These are phyloP conservation scores for Falco rusticolus DNA, from an alignment of 2,797 vertebrate genomes.

Conservation along the genomic window DNA sequence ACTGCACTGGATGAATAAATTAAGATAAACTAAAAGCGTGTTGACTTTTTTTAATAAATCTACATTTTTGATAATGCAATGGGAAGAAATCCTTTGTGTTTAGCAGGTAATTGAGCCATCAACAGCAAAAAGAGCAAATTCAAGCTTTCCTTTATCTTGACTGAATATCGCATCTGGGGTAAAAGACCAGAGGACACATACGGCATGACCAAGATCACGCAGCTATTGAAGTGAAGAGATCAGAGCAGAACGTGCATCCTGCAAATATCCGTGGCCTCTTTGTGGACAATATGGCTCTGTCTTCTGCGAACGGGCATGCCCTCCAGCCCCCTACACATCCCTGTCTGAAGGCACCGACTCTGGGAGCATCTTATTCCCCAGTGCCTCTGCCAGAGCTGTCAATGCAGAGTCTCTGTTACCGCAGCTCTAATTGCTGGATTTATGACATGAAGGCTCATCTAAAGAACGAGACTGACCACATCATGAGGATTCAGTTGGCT, in stretches of 20 bases:
- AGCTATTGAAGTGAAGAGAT: constrained; percentile 10
- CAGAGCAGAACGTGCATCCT: background rate
- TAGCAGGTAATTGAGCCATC: background rate
- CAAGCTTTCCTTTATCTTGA: background rate
- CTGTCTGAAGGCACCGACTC: background rate
- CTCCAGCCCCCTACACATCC: background rate
- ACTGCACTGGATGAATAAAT: rapidly evolving
- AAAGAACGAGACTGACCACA: background rate
- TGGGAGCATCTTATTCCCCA: background rate
- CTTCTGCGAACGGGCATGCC: background rate
- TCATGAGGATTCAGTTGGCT: rapidly evolving
- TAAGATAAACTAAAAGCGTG: background rate
- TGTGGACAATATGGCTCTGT: constrained; percentile 22
- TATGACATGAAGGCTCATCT: background rate
- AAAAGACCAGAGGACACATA: background rate
- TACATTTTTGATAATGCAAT: rapidly evolving
- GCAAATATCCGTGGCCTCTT: background rate
- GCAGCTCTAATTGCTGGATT: background rate
- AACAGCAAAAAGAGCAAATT: background rate
- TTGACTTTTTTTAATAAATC: background rate
- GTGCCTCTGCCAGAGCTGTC: background rate
- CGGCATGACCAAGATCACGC: constrained; percentile 23
- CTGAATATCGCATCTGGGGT: background rate
- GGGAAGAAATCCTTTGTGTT: background rate
- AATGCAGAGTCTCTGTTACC: background rate